phyloP scores from a whole-genome alignment of 2,797 vertebrate genomes.

The Anisognathus igniventris region DNA sequence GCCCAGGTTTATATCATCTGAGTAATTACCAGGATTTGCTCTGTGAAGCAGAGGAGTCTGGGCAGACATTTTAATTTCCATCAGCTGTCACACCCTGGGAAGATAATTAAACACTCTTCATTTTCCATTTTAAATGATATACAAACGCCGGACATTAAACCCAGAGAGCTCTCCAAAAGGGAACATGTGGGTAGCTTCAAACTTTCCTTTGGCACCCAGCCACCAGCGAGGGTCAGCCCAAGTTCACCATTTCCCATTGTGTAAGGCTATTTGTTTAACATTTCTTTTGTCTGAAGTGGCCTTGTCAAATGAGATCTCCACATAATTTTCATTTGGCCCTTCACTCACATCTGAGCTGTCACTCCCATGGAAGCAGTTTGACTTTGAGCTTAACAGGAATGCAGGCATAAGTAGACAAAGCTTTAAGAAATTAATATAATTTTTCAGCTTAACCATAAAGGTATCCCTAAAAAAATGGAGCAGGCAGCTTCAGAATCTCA shows the following conservation, averaged over 20 bases:
- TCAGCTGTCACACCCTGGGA: constrained; percentile 17
- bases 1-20: background rate
- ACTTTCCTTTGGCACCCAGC: constrained; percentile 58
- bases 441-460: background rate
- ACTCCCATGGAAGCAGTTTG: background rate
- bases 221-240: constrained; percentile 49
- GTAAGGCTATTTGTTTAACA: constrained; percentile 60
- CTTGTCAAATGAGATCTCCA: constrained; percentile 43
- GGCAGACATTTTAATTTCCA: background rate
- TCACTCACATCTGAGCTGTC: constrained; percentile 31
- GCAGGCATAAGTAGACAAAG: background rate
- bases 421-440: background rate
- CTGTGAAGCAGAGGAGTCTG: background rate
- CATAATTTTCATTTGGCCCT: constrained; percentile 54
- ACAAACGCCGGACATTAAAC: background rate
- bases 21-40: background rate
- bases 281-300: constrained; percentile 68
- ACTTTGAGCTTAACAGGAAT: constrained; percentile 9
- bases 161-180: constrained; percentile 45
- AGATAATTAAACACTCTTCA: constrained; percentile 30
- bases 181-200: constrained; percentile 40
- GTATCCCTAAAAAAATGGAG: background rate
- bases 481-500: background rate
- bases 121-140: constrained; percentile 21
- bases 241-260: constrained; percentile 68